Evolutionary conservation across 2,888 invertebrate genomes (phyloP), one percentile per base, ranked within the genome.

Genomic region (Rotaria sp.): DNA sequence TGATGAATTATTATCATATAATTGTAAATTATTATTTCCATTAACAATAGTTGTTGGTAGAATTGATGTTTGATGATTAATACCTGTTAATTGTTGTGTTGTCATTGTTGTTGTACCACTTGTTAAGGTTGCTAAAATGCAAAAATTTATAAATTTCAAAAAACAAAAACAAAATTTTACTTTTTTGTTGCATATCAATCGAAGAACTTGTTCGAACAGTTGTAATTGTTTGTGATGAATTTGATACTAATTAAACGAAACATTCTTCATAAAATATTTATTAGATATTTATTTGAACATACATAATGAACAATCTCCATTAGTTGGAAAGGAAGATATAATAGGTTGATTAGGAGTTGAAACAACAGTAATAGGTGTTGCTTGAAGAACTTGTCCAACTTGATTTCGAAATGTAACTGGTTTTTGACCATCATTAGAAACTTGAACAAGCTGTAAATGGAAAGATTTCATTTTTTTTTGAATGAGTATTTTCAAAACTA

Each of bases 61-160:
- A 30, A 59, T 67, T 21, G 67, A 30, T 67, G 67, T 18, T 59
- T 59, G n/a, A 30, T 59, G n/a, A 30, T 35, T 45, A 45, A 80
- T 80, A 80, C 80, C n/a, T 45, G 80, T 80, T 45, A 80, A 45
- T 80, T 45, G 41, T 80, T 80, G 80, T 45, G 80, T 45, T 75
- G 75, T 75, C 75, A 75, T 41, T 75, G 75, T 75, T 41, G 38
- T 75, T n/a, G 80, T 80, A 45, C 45, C 45, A 45, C 26, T 45
- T 13, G 45, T 80, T 45, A 80, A 45, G 8, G 45, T 80, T 13
- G 80, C 80, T 80, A n/a, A 45, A 41, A 45, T n/a, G n/a, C n/a
- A n/a, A n/a, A n/a, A n/a, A n/a, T n/a, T n/a, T n/a, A n/a, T n/a
- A n/a, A n/a, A n/a, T n/a, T n/a, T n/a, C n/a, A n/a, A 15, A 50